Evolutionary conservation across 2,113 vertebrate genomes (phyloP), one percentile per base, ranked within the genome.

Genomic region (Girardinichthys multiradiatus): DNA sequence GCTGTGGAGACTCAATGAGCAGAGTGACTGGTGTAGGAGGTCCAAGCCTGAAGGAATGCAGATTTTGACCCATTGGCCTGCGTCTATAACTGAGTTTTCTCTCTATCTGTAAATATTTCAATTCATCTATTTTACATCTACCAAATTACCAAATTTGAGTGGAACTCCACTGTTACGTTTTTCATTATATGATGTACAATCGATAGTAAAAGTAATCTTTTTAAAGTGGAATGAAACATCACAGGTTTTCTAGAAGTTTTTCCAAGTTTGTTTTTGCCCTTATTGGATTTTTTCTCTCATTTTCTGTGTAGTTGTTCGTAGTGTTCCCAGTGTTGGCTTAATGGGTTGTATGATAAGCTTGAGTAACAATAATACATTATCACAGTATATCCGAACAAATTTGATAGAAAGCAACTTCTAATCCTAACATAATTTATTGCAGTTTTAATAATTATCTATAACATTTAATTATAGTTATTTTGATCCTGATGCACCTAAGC

Each of bases 1-100:
- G 80, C 74, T 81, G 78, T 37, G 30, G 57, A 37, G 51, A 29
- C 66, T 85, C 68, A 70, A 65, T 33, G 48, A 60, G 29, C 57
- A n/a, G 57, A 45, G 24, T 2, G 1, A 59, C 60, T 68, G 11
- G 75, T 27, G 66, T 13, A 73, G 64, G 77, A 76, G 74, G 67
- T 51, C 45, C 33, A 74, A 24, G 29, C 45, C 79, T 70, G 33
- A 64, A 57, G 48, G 45, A 61, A 68, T 70, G 67, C 42, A 80
- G 65, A 30, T 60, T 76, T 64, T 54, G 64, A 64, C 30, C 17
- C 42, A 29, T 57, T 61, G 67, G 30, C 39, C 13, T 27, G 33
- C 17, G 58, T 82, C 37, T 14, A 24, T 67, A 17, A 31, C 37
- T 77, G 29, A 72, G 4, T 19, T 62, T 28, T 37, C 24, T 48